Conservation (phyloP, 2,113 vertebrate species). For the Pygathrix nemaeus region DNA sequence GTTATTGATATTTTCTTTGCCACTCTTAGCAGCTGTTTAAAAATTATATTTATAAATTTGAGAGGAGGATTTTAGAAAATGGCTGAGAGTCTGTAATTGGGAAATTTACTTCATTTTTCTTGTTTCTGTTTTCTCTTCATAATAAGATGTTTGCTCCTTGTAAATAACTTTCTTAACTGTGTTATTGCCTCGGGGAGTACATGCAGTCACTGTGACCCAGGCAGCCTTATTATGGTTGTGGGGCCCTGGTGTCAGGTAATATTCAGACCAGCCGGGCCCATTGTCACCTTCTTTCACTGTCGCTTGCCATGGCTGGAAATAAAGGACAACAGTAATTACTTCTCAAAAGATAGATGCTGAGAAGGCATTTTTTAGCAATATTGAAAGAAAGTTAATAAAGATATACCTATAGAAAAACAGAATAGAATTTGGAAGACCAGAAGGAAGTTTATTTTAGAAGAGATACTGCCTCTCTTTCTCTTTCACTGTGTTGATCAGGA, state of each 20-base stretch:
- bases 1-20: neutral
- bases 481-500: neutral
- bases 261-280: neutral
- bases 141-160: constrained; percentile 39
- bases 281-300: neutral
- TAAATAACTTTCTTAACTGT: constrained; percentile 5
- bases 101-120: constrained; percentile 61
- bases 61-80: constrained; percentile 56
- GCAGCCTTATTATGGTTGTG: neutral
- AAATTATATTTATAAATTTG: constrained; percentile 47
- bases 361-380: neutral
- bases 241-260: neutral
- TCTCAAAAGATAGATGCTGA: neutral
- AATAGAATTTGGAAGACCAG: neutral
- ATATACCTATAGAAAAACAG: neutral
- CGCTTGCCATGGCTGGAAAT: neutral
- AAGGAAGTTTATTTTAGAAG: neutral
- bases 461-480: neutral
- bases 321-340: constrained; percentile 11
- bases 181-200: neutral
- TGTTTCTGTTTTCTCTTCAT: constrained; percentile 42
- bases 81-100: constrained; percentile 17
- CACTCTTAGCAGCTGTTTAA: neutral
- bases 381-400: constrained; percentile 13
- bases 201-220: neutral